Evolutionary conservation across 2,888 invertebrate species (phyloP).

Genomic region (Drosophila antonietae): DNA sequence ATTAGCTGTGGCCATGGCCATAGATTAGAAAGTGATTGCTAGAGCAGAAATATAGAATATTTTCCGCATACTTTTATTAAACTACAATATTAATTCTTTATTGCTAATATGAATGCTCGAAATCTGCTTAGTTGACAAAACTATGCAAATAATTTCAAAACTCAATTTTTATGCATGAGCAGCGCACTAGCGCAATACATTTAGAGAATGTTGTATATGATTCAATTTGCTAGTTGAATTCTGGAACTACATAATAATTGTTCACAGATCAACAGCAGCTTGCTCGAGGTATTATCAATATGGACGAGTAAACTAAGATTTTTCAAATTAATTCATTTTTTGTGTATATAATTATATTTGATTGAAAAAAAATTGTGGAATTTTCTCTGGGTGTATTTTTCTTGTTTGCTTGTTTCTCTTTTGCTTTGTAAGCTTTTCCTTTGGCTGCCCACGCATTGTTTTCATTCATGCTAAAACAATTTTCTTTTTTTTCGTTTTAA

Average conservation of each 20-base stretch:
- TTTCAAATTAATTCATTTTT: not conserved
- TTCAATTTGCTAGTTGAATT: not conserved
- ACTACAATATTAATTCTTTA: not conserved
- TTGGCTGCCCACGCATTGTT: constrained; percentile 35
- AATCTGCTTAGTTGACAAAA: not conserved
- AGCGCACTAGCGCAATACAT: constrained; percentile 18
- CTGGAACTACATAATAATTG: not conserved
- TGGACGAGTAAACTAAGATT: not conserved
- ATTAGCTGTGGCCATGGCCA: constrained; percentile 12
- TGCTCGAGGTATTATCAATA: not conserved
- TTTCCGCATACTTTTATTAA: not conserved
- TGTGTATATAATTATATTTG: not conserved
- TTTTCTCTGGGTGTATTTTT: constrained; percentile 18
- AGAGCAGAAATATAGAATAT: not conserved
- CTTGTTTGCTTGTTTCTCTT: constrained; percentile 13
- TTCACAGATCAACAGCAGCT: not conserved
- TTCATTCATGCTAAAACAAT: constrained; percentile 46
- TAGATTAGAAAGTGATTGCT: constrained; percentile 16
- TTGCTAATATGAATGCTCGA: not conserved
- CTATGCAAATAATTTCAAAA: not conserved
- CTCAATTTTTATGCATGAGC: not conserved
- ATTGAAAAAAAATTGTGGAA: not conserved
- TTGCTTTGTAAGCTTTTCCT: constrained; percentile 57
- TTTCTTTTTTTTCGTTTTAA: constrained; percentile 48
- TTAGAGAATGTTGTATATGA: not conserved